Evolutionary conservation across 2,888 invertebrate genomes (phyloP).

Genomic region (Heliconius ismenius): DNA sequence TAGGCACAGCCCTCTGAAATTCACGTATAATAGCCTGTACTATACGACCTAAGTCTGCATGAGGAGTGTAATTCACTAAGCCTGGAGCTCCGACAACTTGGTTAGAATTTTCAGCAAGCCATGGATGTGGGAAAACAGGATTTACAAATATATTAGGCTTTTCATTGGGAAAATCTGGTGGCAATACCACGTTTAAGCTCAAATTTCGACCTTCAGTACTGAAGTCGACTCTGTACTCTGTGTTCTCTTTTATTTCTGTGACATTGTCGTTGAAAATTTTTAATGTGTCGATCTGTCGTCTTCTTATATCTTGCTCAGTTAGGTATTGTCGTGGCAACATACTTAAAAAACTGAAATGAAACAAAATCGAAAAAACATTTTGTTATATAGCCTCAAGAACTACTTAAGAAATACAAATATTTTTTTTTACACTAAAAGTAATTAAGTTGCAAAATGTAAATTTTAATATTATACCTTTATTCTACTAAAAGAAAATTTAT

Average conservation of each 20-base stretch:
- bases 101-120: slow-evolving; percentile 86
- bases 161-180: slow-evolving; percentile 88
- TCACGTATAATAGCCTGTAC: slow-evolving; percentile 91
- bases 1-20: slow-evolving; percentile 82
- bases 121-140: slow-evolving; percentile 86
- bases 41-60: slow-evolving; percentile 88
- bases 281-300: slow-evolving; percentile 89
- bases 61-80: slow-evolving; percentile 87
- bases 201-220: slow-evolving; percentile 84
- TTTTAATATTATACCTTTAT: neutral
- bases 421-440: neutral
- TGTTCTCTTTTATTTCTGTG: slow-evolving; percentile 85
- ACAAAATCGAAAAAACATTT: neutral
- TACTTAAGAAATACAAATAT: neutral
- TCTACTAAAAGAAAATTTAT: neutral
- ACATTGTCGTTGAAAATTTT: slow-evolving; percentile 93
- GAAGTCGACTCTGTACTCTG: slow-evolving; percentile 88
- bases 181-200: slow-evolving; percentile 84
- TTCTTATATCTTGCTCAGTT: slow-evolving; percentile 82
- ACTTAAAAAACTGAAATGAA: slow-evolving; percentile 15
- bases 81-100: slow-evolving; percentile 89
- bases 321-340: slow-evolving; percentile 62
- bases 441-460: neutral
- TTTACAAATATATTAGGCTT: slow-evolving; percentile 86
- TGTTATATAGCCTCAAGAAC: neutral